Conservation (phyloP, 2,113 vertebrate genomes). For the Burhinus oedicnemus region DNA sequence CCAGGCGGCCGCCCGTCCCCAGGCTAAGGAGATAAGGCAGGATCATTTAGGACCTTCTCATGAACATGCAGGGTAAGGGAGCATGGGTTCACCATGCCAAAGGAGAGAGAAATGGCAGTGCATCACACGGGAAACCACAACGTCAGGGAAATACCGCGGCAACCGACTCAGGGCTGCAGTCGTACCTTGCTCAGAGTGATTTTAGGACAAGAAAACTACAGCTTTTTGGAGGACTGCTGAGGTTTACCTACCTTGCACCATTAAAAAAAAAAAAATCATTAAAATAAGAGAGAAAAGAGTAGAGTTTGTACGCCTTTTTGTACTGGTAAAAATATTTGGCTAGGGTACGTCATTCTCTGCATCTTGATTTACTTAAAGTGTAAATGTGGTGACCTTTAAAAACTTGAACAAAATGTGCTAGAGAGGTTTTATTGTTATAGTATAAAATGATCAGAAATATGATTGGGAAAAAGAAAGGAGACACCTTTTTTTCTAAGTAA, state of each 20-base stretch:
- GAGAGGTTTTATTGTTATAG: conserved; percentile 1
- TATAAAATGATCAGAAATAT: conserved; percentile 1
- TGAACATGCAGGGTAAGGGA: background rate
- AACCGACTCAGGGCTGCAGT: background rate
- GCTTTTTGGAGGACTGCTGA: background rate
- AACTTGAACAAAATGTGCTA: background rate
- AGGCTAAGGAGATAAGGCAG: background rate
- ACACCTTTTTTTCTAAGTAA: background rate
- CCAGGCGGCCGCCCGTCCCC: accelerated
- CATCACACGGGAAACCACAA: background rate
- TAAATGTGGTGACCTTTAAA: conserved; percentile 38
- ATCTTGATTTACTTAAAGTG: conserved; percentile 51
- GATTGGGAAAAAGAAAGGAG: background rate
- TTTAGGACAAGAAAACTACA: accelerated
- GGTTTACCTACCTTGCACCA: background rate
- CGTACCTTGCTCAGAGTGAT: accelerated
- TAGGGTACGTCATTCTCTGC: background rate
- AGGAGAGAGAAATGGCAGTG: accelerated
- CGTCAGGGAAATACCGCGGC: accelerated
- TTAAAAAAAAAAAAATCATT: background rate
- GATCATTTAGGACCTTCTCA: background rate
- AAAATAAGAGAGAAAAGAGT: background rate
- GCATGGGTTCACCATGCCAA: background rate
- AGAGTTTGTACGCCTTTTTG: background rate
- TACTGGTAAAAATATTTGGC: background rate